A percentile compares a stretch with the other conserved stretches of the same genome.
These are phyloP conservation scores for Crocidura indochinensis DNA, from an alignment of 2,797 vertebrate genomes.

Conservation along the genomic window DNA sequence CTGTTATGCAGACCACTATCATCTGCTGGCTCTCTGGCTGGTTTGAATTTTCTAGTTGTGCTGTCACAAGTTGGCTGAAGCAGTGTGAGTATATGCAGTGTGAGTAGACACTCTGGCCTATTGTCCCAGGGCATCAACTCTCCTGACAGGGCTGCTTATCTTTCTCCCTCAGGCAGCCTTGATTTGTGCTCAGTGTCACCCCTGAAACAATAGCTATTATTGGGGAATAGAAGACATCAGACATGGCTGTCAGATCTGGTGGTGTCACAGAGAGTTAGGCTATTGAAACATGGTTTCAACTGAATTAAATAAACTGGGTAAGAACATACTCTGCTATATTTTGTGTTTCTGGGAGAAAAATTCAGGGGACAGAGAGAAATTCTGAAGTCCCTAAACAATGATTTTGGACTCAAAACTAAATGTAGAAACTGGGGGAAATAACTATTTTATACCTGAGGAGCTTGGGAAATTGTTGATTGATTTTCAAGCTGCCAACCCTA, in stretches of 20 bases:
- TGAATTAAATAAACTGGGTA: not conserved
- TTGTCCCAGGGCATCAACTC: too few relatives aligned
- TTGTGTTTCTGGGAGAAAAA: not conserved
- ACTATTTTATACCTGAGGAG: not conserved
- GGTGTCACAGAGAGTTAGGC: not conserved
- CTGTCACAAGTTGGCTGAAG: not conserved
- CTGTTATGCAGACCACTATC: not conserved
- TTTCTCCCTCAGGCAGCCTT: not conserved
- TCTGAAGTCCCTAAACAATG: not conserved
- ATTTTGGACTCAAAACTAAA: not conserved
- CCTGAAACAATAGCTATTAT: not conserved
- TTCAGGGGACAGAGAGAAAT: fast-evolving
- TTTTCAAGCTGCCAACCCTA: too few relatives aligned
- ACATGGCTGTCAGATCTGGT: not conserved
- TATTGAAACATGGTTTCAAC: too few relatives aligned
- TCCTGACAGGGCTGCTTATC: not conserved
- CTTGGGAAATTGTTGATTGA: too few relatives aligned
- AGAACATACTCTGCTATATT: not conserved
- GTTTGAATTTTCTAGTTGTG: not conserved
- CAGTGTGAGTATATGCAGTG: not conserved
- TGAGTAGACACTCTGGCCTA: too few relatives aligned
- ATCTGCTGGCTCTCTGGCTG: not conserved
- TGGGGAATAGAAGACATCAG: too few relatives aligned
- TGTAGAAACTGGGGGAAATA: too few relatives aligned
- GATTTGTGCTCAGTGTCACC: too few relatives aligned